A percentile compares a stretch with the other conserved stretches of the same genome.
phyloP scores from a whole-genome alignment of 2,888 invertebrate genomes.

The Tricholauxania praeusta region DNA sequence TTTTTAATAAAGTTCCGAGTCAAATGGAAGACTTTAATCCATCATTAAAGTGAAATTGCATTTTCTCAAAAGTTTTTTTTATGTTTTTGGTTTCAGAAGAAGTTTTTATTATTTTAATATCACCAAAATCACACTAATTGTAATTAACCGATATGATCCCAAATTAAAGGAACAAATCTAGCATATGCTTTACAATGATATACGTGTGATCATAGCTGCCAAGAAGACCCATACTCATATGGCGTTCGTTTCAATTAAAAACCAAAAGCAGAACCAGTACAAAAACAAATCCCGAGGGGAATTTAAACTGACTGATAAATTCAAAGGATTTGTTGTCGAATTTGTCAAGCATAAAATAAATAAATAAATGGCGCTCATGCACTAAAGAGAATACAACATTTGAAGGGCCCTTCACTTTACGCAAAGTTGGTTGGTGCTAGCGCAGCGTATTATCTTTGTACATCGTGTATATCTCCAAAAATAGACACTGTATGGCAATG shows the following conservation, averaged over 20 bases:
- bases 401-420: background rate
- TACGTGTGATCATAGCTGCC: constrained; percentile 9
- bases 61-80: too few relatives aligned
- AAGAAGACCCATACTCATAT: background rate
- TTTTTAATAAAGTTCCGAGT: too few relatives aligned
- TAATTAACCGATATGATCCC: constrained; percentile 2
- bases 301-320: constrained; percentile 42
- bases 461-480: constrained; percentile 1
- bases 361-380: constrained; percentile 34
- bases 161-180: constrained; percentile 13
- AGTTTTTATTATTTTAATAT: too few relatives aligned
- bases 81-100: too few relatives aligned
- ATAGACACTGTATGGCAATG: constrained; percentile 17
- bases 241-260: background rate
- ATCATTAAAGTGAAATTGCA: too few relatives aligned
- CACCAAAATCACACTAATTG: too few relatives aligned
- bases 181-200: background rate
- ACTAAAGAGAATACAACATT: background rate
- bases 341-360: constrained; percentile 52
- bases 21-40: too few relatives aligned
- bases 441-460: background rate
- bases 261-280: constrained; percentile 13
- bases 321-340: constrained; percentile 52
- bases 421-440: background rate
- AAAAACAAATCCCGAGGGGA: constrained; percentile 17